Evolutionary conservation across 2,113 vertebrate species (phyloP).

Genomic region (Muscicapa adusta): DNA sequence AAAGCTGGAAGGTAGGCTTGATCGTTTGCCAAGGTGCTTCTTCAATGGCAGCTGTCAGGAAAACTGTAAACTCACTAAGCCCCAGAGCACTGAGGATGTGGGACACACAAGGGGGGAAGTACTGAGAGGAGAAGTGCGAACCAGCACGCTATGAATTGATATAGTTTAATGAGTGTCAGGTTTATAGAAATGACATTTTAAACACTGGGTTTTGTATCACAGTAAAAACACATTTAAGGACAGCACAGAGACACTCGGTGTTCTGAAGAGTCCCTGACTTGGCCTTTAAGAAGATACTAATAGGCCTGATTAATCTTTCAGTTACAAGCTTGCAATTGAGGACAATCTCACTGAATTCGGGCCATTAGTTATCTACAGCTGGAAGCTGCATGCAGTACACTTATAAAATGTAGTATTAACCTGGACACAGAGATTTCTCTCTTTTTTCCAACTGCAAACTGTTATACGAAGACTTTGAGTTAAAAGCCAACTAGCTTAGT

Average conservation of each 20-base stretch:
- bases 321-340: not conserved
- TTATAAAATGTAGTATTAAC: not conserved
- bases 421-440: not conserved
- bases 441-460: not conserved
- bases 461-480: not conserved
- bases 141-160: rapidly evolving
- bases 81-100: rapidly evolving
- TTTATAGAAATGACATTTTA: not conserved
- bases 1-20: not conserved
- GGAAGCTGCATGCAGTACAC: not conserved
- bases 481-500: not conserved
- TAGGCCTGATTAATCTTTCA: not conserved
- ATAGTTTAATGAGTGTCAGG: not conserved
- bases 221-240: not conserved
- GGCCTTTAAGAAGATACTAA: not conserved
- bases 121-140: not conserved
- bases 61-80: not conserved
- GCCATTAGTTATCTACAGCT: not conserved
- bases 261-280: not conserved
- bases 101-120: rapidly evolving
- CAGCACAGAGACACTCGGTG: not conserved
- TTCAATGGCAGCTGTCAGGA: not conserved
- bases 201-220: not conserved
- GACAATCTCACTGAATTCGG: not conserved
- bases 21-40: not conserved